Evolutionary conservation across 37 sponge, comb jelly and placozoan genomes (phyloP), one percentile per base, ranked within the genome.

Genomic region (Agelas oroides): DNA sequence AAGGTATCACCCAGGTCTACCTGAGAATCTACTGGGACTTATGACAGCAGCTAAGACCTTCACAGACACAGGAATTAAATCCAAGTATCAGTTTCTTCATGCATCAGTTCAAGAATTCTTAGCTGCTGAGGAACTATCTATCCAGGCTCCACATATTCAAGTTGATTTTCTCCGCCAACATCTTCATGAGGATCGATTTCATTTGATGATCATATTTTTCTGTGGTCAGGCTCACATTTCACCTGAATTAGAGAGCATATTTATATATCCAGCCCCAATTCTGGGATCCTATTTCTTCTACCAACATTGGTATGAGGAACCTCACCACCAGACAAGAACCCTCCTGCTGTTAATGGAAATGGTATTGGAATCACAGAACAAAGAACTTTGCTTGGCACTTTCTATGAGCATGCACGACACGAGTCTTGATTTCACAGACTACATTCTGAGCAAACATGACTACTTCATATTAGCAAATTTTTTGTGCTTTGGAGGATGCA

Each of bases 51-150:
- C 28, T 18, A 33, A 33, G 35, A 32, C 31, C 69, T 32, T 33
- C 28, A 33, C 69, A 19, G 69, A 67, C 5, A 27, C n/a, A 30
- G 34, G 33, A 19, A 32, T 33, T 31, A 31, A 2, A 2, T 32
- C 20, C 2, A 25, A 67, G 30, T 67, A 67, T 32, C 69, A 67
- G 69, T 67, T 67, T 32, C 69, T 67, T 33, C 69, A 67, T 31
- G 19, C 28, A 1, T 28, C 33, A 33, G 28, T 67, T 67, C 69
- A 67, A 31, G 69, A 67, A 32, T 67, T 33, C 28, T 12, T 67
- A 33, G 69, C 69, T 33, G 69, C 69, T 28, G 34, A 32, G 35
- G 30, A 27, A 30, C 33, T 67, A 30, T 2, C 69, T 67, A 5
- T 30, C 5, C 31, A 67, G 6, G 6, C 8, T 2, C 34, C 69